Evolutionary conservation across 2,113 vertebrate species (phyloP).

Genomic region (Neodon shergylaensis): DNA sequence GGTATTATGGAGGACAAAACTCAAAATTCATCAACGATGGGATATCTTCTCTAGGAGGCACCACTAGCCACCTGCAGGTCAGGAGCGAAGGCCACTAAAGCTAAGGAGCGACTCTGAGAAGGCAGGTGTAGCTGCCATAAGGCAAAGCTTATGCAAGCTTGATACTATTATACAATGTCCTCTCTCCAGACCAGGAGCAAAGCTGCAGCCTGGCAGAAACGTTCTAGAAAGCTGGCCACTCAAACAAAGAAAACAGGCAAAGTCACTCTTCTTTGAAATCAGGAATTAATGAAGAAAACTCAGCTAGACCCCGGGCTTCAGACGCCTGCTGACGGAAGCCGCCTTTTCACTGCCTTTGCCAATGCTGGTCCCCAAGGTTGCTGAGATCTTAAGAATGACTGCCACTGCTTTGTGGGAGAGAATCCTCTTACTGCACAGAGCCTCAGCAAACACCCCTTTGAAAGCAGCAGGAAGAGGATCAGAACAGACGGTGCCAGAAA

Average conservation of each 20-base stretch:
- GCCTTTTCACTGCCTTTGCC: not conserved
- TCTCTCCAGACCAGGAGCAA: not conserved
- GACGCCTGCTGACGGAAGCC: conserved; percentile 6
- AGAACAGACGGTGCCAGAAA: not conserved
- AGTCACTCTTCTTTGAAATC: conserved; percentile 35
- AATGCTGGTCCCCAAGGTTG: not conserved
- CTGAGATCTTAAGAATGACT: conserved; percentile 1
- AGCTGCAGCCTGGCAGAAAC: conserved; percentile 9
- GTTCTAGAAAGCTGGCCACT: conserved; percentile 25
- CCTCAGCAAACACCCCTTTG: not conserved
- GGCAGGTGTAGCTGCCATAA: not conserved
- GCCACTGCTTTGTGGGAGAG: not conserved
- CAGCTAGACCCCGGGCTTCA: not conserved
- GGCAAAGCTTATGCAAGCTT: not conserved
- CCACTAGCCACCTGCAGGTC: not conserved
- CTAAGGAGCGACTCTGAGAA: not conserved
- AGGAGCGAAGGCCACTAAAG: not conserved
- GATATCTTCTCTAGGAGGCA: not conserved
- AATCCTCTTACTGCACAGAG: not conserved
- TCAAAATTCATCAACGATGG: not conserved
- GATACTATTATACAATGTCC: not conserved
- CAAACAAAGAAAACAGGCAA: conserved; percentile 42
- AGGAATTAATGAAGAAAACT: conserved; percentile 40
- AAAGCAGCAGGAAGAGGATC: not conserved
- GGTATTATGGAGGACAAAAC: not conserved